Percentiles rank a stretch among this genome's conserved stretches.
These are phyloP conservation scores for Odocoileus hemionus DNA, from an alignment of 2,113 vertebrate species.

Conservation along the genomic window DNA sequence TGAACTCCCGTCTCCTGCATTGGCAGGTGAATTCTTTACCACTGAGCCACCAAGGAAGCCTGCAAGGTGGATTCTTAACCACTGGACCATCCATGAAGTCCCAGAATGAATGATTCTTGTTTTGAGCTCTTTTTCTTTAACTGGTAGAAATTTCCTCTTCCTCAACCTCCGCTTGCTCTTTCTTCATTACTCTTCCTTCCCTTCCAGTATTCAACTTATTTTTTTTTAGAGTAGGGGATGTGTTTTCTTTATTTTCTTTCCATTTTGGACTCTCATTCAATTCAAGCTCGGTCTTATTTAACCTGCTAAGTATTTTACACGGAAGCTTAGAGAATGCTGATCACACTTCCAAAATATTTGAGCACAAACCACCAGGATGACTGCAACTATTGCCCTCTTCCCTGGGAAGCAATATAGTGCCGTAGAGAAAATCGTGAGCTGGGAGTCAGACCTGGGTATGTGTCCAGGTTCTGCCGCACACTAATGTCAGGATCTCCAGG, in stretches of 20 bases:
- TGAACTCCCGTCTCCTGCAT: background rate
- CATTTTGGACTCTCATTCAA: background rate
- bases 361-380: background rate
- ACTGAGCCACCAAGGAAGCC: background rate
- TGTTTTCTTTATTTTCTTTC: background rate
- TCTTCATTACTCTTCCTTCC: background rate
- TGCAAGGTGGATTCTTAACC: background rate
- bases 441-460: background rate
- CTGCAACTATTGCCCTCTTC: background rate
- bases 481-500: background rate
- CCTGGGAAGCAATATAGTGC: background rate
- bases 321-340: background rate
- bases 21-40: background rate
- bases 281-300: background rate
- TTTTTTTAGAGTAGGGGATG: background rate
- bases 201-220: background rate
- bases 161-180: background rate
- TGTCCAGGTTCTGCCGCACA: background rate
- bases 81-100: background rate
- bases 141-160: background rate
- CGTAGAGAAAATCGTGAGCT: background rate
- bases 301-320: background rate
- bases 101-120: background rate
- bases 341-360: background rate
- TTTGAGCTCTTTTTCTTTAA: background rate